Evolutionary conservation across 2,888 invertebrate genomes (phyloP).

Genomic region (Autographa pulchrina): DNA sequence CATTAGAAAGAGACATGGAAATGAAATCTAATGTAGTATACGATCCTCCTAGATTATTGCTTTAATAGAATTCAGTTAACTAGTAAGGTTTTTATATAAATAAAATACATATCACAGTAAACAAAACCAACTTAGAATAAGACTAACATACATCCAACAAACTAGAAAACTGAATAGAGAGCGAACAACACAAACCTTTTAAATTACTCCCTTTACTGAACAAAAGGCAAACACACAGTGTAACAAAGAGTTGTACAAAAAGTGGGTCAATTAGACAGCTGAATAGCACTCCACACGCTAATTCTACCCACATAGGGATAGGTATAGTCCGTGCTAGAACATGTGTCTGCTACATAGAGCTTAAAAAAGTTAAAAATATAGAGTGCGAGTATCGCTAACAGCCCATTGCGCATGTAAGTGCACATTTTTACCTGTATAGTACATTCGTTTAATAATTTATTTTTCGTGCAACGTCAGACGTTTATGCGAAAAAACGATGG

Average conservation of each 20-base stretch:
- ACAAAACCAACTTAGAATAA: neutral
- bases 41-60: no score
- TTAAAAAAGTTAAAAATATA: no score
- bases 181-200: conserved; percentile 43
- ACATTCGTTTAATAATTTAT: no score
- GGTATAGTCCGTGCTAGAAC: conserved; percentile 23
- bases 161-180: conserved; percentile 36
- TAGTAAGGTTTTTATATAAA: no score
- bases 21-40: no score
- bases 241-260: conserved; percentile 45
- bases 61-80: no score
- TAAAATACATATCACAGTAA: neutral
- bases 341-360: conserved; percentile 22
- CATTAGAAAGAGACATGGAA: no score
- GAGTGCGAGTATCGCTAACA: no score
- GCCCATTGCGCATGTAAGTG: no score
- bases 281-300: conserved; percentile 40
- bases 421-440: no score
- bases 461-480: no score
- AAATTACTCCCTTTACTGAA: conserved; percentile 23
- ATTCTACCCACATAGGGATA: conserved; percentile 31
- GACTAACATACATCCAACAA: conserved; percentile 8
- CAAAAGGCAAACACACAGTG: conserved; percentile 44
- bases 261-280: conserved; percentile 53
- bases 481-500: no score